A percentile compares a stretch with the other conserved stretches of the same genome.
Evolutionary conservation across 2,113 vertebrate genomes (phyloP).

Genomic region (Oplegnathus fasciatus): DNA sequence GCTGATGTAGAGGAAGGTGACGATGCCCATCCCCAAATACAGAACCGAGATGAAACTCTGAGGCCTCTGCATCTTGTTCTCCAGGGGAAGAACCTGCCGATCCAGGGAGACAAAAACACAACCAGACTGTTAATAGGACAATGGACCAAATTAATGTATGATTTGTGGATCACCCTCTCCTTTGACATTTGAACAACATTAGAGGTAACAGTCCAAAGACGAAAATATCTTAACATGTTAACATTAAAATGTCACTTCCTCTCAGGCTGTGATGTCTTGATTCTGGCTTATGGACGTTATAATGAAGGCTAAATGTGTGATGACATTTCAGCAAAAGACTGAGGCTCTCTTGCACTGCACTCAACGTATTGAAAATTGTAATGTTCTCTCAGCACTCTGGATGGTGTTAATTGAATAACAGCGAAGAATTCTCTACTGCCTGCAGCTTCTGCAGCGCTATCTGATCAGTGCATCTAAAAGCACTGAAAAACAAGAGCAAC

Average conservation of each 20-base stretch:
- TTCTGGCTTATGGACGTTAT: background rate
- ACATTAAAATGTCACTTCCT: constrained; percentile 42
- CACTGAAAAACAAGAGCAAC: background rate
- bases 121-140: background rate
- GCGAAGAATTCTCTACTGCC: background rate
- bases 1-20: constrained; percentile 92
- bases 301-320: constrained; percentile 8
- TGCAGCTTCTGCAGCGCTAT: background rate
- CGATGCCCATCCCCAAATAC: constrained; percentile 91
- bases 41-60: constrained; percentile 88
- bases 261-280: background rate
- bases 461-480: no score
- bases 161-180: background rate
- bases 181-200: background rate
- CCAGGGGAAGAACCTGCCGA: constrained; percentile 92
- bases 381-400: background rate
- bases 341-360: background rate
- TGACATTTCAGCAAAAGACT: constrained; percentile 36
- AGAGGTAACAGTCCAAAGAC: background rate
- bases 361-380: background rate
- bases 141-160: background rate
- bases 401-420: background rate
- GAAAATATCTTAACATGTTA: background rate
- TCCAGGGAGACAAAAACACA: constrained; percentile 13
- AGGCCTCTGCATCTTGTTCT: constrained; percentile 97